Base-by-base conservation (phyloP, 2,113 vertebrate species). In the Pavo muticus region DNA sequence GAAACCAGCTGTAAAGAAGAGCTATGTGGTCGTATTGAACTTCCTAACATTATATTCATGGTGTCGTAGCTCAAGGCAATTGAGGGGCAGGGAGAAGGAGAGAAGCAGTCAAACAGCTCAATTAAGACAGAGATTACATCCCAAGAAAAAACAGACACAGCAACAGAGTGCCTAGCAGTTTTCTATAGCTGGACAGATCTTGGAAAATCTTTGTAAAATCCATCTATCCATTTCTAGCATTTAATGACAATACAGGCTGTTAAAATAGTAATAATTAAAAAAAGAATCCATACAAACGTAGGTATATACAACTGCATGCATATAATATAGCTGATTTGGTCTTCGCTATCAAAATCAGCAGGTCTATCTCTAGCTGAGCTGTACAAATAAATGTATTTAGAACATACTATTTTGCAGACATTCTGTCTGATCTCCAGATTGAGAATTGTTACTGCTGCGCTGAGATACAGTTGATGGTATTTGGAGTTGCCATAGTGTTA, bases 401-500 rank as follows among this genome's bases (percentile, higher is more conserved):
- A 87, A 83, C 67, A 72, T 50, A 79, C 48, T 67, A 16, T 91
- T 92, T 75, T 91, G 88, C 90, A 96, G 92, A 80, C 83, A 88
- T 73, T 54, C 75, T 85, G 68, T 80, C 92, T 90, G 37, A 59
- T 93, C 64, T 90, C 60, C 90, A 94, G 90, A 50, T 59, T 80
- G 79, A 90, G 88, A 88, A 86, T 63, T 70, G 75, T 90, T 88
- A 76, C 40, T 86, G 92, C 92, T 91, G 88, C 0, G 3, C 93
- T 88, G 85, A 3, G 6, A 80, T 63, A 50, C 39, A 94, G 68
- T 76, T 94, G 90, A 81, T 84, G 61, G 72, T 54, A 86, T 95
- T 93, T 94, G 75, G 76, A 87, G 76, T 93, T 96, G 80, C 88
- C 84, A 90, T 90, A 93, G 87, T 72, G 86, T 92, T 92, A 88